phyloP scores from a whole-genome alignment of 2,888 invertebrate species.

The Lagria hirta region DNA sequence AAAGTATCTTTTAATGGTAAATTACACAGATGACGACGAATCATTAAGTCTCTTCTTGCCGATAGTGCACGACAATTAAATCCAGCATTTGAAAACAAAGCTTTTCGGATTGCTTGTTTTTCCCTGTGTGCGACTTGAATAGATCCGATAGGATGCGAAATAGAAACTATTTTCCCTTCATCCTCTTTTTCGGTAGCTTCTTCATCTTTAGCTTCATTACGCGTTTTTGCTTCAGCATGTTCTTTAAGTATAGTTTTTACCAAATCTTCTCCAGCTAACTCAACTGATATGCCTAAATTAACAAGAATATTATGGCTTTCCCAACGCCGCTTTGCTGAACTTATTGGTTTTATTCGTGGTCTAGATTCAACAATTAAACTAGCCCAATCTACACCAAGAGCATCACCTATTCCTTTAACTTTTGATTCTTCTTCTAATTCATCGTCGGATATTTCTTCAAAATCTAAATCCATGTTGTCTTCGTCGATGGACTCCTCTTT shows the following conservation, averaged over 20 bases:
- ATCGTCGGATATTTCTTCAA: constrained; percentile 89
- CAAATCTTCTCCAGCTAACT: constrained; percentile 72
- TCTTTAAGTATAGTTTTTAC: constrained; percentile 54
- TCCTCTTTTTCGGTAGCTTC: constrained; percentile 29
- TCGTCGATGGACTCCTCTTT: constrained; percentile 64
- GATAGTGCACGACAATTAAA: constrained; percentile 76
- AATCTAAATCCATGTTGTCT: constrained; percentile 75
- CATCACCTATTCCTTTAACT: constrained; percentile 78
- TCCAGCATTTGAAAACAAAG: constrained; percentile 69
- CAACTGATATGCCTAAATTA: constrained; percentile 77
- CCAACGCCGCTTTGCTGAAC: constrained; percentile 73
- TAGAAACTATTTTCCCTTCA: constrained; percentile 27
- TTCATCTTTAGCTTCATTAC: constrained; percentile 30
- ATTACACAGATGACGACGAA: constrained; percentile 70
- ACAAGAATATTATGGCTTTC: constrained; percentile 76
- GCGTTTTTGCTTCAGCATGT: constrained; percentile 44
- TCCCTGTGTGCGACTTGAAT: constrained; percentile 65
- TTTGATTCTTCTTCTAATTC: constrained; percentile 82
- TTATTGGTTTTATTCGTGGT: constrained; percentile 56
- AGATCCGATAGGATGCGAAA: constrained; percentile 59
- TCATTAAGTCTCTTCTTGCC: constrained; percentile 75
- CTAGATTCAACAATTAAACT: constrained; percentile 81
- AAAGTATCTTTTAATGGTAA: constrained; percentile 63
- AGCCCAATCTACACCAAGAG: constrained; percentile 95
- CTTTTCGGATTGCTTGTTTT: constrained; percentile 62